phyloP scores from a whole-genome alignment of 2,797 vertebrate genomes.

The Podargus strigoides region DNA sequence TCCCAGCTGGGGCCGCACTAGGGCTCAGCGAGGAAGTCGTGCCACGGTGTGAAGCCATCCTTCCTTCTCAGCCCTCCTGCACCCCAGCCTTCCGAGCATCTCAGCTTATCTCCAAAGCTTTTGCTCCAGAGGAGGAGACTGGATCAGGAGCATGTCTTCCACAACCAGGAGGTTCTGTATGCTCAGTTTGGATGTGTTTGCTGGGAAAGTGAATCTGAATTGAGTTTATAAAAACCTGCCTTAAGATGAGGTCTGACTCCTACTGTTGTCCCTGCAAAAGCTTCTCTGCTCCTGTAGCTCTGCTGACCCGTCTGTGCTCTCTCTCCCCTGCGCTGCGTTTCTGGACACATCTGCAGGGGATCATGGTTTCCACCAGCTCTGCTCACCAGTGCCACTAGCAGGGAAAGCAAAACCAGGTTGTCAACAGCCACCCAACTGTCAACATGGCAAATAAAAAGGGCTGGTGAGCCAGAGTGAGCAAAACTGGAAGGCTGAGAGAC shows the following conservation, averaged over 20 bases:
- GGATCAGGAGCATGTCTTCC: background rate
- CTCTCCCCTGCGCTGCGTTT: background rate
- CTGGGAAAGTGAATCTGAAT: background rate
- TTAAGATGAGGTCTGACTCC: background rate
- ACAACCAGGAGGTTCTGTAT: rapidly evolving
- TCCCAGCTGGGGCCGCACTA: background rate
- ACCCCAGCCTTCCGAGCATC: background rate
- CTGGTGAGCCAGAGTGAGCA: background rate
- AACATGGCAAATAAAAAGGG: background rate
- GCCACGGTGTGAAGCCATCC: rapidly evolving
- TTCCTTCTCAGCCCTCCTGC: background rate
- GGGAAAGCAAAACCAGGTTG: background rate
- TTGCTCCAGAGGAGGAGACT: background rate
- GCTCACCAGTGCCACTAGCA: background rate
- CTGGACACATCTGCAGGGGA: background rate
- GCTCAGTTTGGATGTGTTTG: background rate
- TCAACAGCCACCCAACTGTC: background rate
- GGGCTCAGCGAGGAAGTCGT: background rate
- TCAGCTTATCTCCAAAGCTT: background rate
- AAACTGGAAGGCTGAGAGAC: background rate
- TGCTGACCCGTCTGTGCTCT: background rate
- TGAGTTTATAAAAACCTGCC: background rate
- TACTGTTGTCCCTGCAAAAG: background rate
- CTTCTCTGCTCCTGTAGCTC: background rate
- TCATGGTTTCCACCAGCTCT: background rate